phyloP scores from a whole-genome alignment of 2,797 vertebrate genomes.

The Numenius phaeopus region DNA sequence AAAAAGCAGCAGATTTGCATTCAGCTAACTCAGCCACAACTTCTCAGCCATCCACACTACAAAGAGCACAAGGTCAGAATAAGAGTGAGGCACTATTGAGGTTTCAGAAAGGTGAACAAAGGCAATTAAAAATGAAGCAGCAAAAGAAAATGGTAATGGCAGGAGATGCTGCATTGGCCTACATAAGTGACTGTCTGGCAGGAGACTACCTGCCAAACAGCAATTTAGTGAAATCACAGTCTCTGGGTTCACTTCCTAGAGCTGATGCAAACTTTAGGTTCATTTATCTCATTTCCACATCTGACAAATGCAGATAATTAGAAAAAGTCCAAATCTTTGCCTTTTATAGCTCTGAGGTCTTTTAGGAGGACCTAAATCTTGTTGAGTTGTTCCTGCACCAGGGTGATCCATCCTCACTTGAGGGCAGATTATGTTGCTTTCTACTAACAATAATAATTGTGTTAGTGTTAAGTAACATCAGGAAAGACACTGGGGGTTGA shows the following conservation, averaged over 20 bases:
- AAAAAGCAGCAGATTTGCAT: not conserved
- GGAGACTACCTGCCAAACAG: not conserved
- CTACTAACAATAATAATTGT: not conserved
- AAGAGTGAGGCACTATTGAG: not conserved
- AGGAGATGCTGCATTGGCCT: not conserved
- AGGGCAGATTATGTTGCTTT: not conserved
- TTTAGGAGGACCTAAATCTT: not conserved
- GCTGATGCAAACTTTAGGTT: not conserved
- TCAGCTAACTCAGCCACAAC: not conserved
- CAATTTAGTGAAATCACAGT: not conserved
- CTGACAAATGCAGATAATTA: not conserved
- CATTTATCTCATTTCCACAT: not conserved
- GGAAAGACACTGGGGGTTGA: not conserved
- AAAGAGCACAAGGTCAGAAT: not conserved
- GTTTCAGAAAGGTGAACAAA: not conserved
- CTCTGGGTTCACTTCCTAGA: not conserved
- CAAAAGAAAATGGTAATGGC: not conserved
- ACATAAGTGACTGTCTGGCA: not conserved
- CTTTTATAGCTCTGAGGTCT: not conserved
- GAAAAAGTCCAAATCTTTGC: not conserved
- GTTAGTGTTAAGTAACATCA: not conserved
- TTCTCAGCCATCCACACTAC: not conserved
- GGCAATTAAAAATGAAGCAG: not conserved
- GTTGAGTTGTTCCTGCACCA: rapidly evolving
- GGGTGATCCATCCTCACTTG: not conserved